These are phyloP conservation scores for Diabrotica virgifera DNA, from an alignment of 1,140 invertebrate genomes.

Conservation along the genomic window DNA sequence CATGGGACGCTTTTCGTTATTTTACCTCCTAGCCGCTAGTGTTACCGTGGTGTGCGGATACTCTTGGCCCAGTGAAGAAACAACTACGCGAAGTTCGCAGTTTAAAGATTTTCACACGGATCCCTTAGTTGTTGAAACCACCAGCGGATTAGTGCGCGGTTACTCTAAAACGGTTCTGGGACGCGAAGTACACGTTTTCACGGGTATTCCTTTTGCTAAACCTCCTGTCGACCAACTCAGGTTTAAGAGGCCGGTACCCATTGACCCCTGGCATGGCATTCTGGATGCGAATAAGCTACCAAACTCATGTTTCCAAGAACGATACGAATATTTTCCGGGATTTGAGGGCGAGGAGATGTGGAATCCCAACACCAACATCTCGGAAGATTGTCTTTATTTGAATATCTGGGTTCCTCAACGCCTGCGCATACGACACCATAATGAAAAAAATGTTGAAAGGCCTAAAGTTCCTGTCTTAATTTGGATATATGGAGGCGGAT, in stretches of 20 bases:
- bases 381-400: slow-evolving; percentile 91
- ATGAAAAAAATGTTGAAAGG: slow-evolving; percentile 53
- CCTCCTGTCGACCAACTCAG: slow-evolving; percentile 83
- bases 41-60: slow-evolving; percentile 35
- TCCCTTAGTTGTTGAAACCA: slow-evolving; percentile 75
- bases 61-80: slow-evolving; percentile 47
- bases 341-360: slow-evolving; percentile 93
- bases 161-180: slow-evolving; percentile 71
- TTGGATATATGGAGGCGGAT: slow-evolving; percentile 92
- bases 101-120: slow-evolving; percentile 62
- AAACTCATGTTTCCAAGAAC: slow-evolving; percentile 82
- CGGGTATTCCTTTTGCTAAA: slow-evolving; percentile 93
- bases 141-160: slow-evolving; percentile 73
- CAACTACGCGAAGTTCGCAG: slow-evolving; percentile 53
- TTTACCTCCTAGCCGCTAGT: slow-evolving; percentile 18
- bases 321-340: slow-evolving; percentile 83
- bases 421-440: slow-evolving; percentile 64
- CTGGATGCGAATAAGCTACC: slow-evolving; percentile 74
- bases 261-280: slow-evolving; percentile 82
- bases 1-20: slow-evolving; percentile 23
- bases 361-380: slow-evolving; percentile 90
- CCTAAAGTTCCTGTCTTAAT: slow-evolving; percentile 76
- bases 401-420: slow-evolving; percentile 88
- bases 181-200: slow-evolving; percentile 82
- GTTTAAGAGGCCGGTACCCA: slow-evolving; percentile 81